Conservation (phyloP, 2,113 vertebrate species). For the Ceyx melanurus region DNA sequence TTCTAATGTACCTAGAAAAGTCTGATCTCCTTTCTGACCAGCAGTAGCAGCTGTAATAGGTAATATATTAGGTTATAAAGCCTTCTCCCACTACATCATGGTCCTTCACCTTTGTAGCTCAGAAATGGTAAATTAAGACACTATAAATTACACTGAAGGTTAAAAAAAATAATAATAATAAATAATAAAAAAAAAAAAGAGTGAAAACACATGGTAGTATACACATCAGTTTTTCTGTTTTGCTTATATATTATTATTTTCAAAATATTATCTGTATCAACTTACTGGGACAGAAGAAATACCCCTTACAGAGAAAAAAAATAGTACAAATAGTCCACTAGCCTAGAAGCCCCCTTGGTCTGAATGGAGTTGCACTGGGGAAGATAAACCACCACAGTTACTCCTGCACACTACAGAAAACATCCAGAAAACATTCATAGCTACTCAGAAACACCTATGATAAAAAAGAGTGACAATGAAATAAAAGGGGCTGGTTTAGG, state of each 20-base stretch:
- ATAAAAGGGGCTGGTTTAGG: not conserved
- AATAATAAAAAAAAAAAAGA: not conserved
- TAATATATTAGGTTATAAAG: not conserved
- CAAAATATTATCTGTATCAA: not conserved
- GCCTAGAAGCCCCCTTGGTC: not conserved
- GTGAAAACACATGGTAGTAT: rapidly evolving
- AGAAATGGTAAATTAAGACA: not conserved
- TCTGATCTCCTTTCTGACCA: not conserved
- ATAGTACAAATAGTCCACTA: not conserved
- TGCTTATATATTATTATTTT: not conserved
- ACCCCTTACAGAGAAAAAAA: not conserved
- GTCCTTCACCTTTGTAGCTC: not conserved
- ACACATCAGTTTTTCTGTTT: not conserved
- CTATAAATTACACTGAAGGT: not conserved
- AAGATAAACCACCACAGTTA: not conserved
- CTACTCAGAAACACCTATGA: not conserved
- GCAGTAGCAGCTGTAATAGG: not conserved
- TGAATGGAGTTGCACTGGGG: not conserved
- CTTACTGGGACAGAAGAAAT: not conserved
- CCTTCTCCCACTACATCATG: not conserved
- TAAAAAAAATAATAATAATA: not conserved
- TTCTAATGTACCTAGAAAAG: not conserved
- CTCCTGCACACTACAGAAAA: not conserved
- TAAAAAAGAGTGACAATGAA: not conserved
- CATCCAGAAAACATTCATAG: not conserved